Evolutionary conservation across 2,797 vertebrate species (phyloP).

Genomic region (Calcarius lapponicus): DNA sequence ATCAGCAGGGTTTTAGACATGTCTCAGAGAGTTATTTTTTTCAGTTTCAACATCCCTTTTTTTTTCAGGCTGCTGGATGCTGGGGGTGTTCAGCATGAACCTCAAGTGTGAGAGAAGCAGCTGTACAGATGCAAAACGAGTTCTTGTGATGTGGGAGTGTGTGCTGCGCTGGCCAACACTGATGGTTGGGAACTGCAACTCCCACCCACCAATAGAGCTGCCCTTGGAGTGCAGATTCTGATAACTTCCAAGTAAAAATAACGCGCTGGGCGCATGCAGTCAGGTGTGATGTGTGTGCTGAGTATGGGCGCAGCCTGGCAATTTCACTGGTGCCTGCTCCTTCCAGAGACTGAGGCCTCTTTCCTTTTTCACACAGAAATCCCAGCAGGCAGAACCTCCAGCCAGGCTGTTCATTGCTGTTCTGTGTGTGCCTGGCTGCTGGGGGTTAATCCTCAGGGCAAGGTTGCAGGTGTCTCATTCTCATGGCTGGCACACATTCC

Average conservation of each 20-base stretch:
- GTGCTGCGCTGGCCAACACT: not conserved
- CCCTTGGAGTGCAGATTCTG: not conserved
- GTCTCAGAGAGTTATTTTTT: not conserved
- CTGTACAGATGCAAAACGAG: not conserved
- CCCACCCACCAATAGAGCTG: not conserved
- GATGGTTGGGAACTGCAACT: not conserved
- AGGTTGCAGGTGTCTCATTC: not conserved
- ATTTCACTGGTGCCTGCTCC: not conserved
- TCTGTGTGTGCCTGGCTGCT: fast-evolving
- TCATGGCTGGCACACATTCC: not conserved
- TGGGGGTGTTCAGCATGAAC: not conserved
- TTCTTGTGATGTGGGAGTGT: not conserved
- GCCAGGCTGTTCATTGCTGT: fast-evolving
- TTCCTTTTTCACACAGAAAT: fast-evolving
- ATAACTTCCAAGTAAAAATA: not conserved
- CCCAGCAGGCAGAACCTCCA: not conserved
- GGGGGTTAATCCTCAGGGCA: not conserved
- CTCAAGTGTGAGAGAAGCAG: not conserved
- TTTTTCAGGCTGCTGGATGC: not conserved
- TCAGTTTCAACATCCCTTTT: not conserved
- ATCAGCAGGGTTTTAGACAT: not conserved
- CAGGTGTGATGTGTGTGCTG: fast-evolving
- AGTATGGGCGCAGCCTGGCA: not conserved
- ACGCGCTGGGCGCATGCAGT: fast-evolving
- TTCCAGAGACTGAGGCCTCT: not conserved